phyloP scores from a whole-genome alignment of 2,113 vertebrate species.

The Acrocephalus kingi region DNA sequence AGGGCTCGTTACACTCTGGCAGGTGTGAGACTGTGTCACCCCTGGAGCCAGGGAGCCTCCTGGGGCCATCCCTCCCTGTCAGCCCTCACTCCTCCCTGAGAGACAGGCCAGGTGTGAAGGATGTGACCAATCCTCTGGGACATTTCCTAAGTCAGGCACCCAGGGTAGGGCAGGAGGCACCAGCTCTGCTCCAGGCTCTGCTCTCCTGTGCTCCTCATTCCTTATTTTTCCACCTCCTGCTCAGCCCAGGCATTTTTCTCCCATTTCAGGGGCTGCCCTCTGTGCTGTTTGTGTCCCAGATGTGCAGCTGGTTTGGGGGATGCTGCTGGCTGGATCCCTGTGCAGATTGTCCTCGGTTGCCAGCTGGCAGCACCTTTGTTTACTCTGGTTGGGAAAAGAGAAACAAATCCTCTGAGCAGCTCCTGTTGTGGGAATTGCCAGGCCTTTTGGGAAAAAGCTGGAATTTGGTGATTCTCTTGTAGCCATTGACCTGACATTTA shows the following conservation, averaged over 20 bases:
- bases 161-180: rapidly evolving
- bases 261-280: background rate
- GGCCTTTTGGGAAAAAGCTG: background rate
- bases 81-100: rapidly evolving
- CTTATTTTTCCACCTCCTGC: background rate
- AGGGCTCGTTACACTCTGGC: too few relatives aligned
- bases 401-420: background rate
- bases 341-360: rapidly evolving
- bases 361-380: background rate
- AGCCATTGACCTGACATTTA: background rate
- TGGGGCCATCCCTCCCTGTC: rapidly evolving
- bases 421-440: background rate
- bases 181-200: background rate
- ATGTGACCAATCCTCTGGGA: background rate
- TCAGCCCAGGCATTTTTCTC: background rate
- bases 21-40: too few relatives aligned
- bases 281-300: background rate
- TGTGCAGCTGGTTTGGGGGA: background rate
- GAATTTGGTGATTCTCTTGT: background rate
- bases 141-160: background rate
- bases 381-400: background rate
- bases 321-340: background rate
- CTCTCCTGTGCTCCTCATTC: background rate
- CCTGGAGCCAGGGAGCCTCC: background rate
- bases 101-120: background rate